These are phyloP conservation scores for Brachypodius melanocephalos DNA, from an alignment of 2,113 vertebrate genomes.

Conservation along the genomic window DNA sequence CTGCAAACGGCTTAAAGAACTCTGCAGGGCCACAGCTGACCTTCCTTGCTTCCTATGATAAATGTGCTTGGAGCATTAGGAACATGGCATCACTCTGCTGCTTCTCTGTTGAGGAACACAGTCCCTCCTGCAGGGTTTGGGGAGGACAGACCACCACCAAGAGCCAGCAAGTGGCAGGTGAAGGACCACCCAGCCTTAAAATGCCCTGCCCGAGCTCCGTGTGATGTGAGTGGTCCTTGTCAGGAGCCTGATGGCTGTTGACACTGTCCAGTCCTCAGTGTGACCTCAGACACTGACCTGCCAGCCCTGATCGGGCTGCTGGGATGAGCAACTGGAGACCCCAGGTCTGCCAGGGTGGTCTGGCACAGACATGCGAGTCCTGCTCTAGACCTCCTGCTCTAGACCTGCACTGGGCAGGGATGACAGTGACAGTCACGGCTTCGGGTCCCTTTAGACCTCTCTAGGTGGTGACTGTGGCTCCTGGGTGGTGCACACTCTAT, in stretches of 20 bases:
- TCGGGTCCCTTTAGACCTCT: background rate
- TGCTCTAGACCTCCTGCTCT: background rate
- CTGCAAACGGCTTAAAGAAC: background rate
- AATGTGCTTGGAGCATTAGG: background rate
- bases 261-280: background rate
- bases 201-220: background rate
- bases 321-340: background rate
- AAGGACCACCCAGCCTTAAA: background rate
- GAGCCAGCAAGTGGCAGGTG: fast-evolving
- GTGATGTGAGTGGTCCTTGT: background rate
- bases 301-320: background rate
- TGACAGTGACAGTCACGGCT: fast-evolving
- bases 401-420: background rate
- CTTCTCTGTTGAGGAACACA: background rate
- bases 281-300: background rate
- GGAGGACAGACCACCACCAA: background rate
- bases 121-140: background rate
- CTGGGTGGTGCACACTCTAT: background rate
- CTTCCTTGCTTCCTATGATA: background rate
- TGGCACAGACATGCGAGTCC: fast-evolving
- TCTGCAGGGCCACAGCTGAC: background rate
- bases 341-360: background rate
- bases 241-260: background rate
- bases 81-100: background rate
- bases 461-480: background rate